A percentile compares a stretch with the other conserved stretches of the same genome.
Evolutionary conservation across 2,888 invertebrate species (phyloP).

Genomic region (Lingula anatina): DNA sequence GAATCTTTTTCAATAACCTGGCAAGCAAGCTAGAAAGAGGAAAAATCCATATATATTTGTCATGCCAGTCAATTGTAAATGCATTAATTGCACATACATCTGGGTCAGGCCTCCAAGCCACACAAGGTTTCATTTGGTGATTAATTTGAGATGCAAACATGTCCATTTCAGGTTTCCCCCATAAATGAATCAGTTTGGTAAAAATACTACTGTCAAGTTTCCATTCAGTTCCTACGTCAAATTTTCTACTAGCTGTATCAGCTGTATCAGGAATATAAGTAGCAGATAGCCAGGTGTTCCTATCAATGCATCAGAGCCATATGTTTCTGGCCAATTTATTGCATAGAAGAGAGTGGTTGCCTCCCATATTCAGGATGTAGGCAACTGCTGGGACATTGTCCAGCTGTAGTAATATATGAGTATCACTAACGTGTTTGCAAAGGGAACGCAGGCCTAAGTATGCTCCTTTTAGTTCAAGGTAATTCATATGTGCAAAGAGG

Average conservation of each 20-base stretch:
- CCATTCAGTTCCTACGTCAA: constrained; percentile 10
- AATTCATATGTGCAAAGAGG: no score
- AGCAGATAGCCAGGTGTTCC: constrained; percentile 9
- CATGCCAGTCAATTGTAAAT: constrained; percentile 7
- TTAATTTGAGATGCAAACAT: constrained; percentile 11
- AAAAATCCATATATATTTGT: constrained; percentile 3
- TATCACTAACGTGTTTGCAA: no score
- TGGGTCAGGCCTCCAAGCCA: constrained; percentile 9
- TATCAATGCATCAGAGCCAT: constrained; percentile 7
- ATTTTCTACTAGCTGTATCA: constrained; percentile 5
- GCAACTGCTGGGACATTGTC: constrained; percentile 7
- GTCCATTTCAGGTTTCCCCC: constrained; percentile 8
- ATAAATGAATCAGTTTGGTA: neutral
- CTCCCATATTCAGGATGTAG: constrained; percentile 9
- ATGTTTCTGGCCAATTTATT: constrained; percentile 2
- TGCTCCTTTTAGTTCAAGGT: no score
- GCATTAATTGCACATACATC: constrained; percentile 11
- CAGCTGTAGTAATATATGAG: constrained; percentile 6
- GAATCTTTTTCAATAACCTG: no score
- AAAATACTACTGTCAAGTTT: constrained; percentile 4
- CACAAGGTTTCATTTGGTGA: constrained; percentile 5
- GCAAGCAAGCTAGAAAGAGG: constrained; percentile 12
- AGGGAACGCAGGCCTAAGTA: no score
- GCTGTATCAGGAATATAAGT: constrained; percentile 4
- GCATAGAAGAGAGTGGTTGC: constrained; percentile 5